A percentile compares a stretch with the other conserved stretches of the same genome.
These are phyloP conservation scores for Anguilla rostrata DNA, from an alignment of 2,113 vertebrate genomes.

Conservation along the genomic window DNA sequence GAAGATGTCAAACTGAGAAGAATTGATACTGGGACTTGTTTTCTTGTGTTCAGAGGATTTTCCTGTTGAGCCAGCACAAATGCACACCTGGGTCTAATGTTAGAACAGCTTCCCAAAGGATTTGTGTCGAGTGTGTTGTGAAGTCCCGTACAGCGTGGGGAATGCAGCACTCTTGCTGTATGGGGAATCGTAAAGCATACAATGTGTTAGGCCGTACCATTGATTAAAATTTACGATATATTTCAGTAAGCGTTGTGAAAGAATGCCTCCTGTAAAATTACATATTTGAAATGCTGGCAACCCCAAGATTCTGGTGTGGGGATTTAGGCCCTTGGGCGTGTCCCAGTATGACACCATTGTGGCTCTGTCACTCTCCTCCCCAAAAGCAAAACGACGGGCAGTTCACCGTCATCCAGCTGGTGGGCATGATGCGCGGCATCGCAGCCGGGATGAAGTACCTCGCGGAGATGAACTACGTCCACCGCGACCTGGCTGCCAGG, in stretches of 20 bases:
- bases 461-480: conserved; percentile 96
- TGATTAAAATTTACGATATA: too few relatives aligned
- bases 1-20: background rate
- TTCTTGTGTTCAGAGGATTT: background rate
- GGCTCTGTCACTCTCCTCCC: conserved; percentile 13
- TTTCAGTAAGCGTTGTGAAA: too few relatives aligned
- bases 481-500: conserved; percentile 92
- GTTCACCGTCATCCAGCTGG: conserved; percentile 97
- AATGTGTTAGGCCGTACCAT: background rate
- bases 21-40: background rate
- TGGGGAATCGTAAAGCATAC: background rate
- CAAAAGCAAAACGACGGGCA: conserved; percentile 95
- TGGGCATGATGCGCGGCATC: conserved; percentile 96
- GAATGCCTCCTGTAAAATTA: too few relatives aligned
- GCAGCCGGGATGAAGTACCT: conserved; percentile 97
- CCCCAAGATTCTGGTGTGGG: background rate
- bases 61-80: background rate
- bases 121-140: background rate
- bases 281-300: too few relatives aligned
- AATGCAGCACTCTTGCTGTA: background rate
- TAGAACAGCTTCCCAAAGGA: background rate
- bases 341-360: background rate
- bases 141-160: background rate
- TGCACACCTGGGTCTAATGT: background rate
- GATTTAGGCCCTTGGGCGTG: background rate